Evolutionary conservation across 1,140 invertebrate species (phyloP).

Genomic region (Drosophila sulfurigaster): DNA sequence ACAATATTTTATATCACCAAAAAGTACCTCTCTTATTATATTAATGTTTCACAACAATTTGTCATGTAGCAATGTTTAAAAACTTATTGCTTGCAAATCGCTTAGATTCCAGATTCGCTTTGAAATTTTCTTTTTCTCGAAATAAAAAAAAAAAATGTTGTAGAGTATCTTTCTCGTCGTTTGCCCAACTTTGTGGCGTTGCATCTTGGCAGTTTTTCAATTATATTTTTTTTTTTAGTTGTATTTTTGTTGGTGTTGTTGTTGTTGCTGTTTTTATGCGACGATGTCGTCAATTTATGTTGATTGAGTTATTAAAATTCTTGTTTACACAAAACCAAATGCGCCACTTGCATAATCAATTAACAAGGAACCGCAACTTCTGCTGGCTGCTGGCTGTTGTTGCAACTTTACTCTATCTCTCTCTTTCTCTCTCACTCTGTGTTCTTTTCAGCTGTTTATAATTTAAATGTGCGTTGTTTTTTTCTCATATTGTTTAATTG

Average conservation of each 20-base stretch:
- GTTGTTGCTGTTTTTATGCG: conserved; percentile 4
- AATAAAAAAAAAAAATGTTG: not conserved
- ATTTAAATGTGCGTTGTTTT: conserved; percentile 29
- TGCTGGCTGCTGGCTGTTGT: not conserved
- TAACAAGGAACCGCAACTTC: conserved; percentile 2
- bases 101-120: no score
- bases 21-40: no score
- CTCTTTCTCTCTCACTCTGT: not conserved
- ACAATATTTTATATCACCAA: no score
- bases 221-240: conserved; percentile 12
- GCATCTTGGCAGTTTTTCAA: not conserved
- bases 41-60: no score
- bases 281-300: conserved; percentile 52
- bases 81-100: no score
- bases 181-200: not conserved
- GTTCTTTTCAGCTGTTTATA: not conserved
- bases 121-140: not conserved
- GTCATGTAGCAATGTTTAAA: no score
- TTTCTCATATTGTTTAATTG: conserved; percentile 44
- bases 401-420: not conserved
- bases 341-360: conserved; percentile 43
- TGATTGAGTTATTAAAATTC: conserved; percentile 79
- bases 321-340: conserved; percentile 64
- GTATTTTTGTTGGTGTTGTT: conserved; percentile 19
- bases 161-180: not conserved